A percentile compares a stretch with the other conserved stretches of the same genome.
phyloP scores from a whole-genome alignment of 2,888 invertebrate genomes.

The Cosmia trapezina region DNA sequence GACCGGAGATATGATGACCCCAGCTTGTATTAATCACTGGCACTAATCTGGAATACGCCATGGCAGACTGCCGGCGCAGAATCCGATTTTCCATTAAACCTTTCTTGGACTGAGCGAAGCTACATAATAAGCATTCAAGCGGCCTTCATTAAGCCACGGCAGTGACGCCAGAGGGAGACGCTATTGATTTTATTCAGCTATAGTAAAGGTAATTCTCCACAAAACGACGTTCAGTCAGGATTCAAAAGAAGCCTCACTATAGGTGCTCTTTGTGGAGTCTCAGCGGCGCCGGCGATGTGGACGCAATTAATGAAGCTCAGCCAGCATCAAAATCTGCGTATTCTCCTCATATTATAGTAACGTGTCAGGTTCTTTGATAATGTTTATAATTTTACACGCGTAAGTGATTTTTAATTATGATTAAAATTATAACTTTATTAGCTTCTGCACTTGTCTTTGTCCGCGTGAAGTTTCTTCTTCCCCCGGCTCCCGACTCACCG shows the following conservation, averaged over 20 bases:
- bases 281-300: conserved; percentile 45
- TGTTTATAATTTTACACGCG: background rate
- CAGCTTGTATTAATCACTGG: conserved; percentile 69
- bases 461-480: too few species aligned
- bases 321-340: conserved; percentile 69
- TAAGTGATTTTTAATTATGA: background rate
- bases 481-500: too few species aligned
- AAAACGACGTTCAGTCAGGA: conserved; percentile 74
- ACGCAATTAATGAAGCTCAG: conserved; percentile 76
- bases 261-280: conserved; percentile 75
- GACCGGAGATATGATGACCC: conserved; percentile 61
- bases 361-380: background rate
- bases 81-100: conserved; percentile 79
- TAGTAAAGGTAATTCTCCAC: conserved; percentile 83
- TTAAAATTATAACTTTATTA: background rate
- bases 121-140: conserved; percentile 82
- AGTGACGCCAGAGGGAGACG: conserved; percentile 62
- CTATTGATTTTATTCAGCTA: conserved; percentile 85
- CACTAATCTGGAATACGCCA: conserved; percentile 75
- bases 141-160: conserved; percentile 82
- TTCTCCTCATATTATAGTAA: conserved; percentile 26
- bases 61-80: conserved; percentile 75
- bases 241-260: conserved; percentile 79
- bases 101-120: conserved; percentile 77
- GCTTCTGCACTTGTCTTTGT: too few species aligned